Evolutionary conservation across 1,140 invertebrate species (phyloP).

Genomic region (Brachionus asplanchnoidis): DNA sequence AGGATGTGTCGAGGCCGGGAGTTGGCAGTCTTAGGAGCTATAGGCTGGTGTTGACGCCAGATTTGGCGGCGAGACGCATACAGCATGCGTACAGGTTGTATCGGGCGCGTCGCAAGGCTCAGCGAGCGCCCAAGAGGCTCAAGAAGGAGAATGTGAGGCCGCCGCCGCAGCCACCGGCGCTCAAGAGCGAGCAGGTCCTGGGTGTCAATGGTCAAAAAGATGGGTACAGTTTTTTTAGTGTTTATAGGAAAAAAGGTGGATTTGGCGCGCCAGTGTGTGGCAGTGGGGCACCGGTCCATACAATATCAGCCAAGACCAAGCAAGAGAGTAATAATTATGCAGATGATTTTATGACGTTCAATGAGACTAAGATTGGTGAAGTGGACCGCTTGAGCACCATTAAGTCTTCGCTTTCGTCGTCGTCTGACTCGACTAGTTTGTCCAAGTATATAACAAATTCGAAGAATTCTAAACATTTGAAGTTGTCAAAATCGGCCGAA

Average conservation of each 20-base stretch:
- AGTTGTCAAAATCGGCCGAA: background rate
- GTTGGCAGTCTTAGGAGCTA: background rate
- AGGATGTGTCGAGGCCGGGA: background rate
- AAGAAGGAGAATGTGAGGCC: background rate
- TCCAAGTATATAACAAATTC: constrained; percentile 24
- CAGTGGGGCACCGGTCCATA: background rate
- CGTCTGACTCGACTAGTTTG: constrained; percentile 7
- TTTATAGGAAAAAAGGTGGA: background rate
- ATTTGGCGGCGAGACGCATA: constrained; percentile 9
- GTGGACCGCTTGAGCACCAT: background rate
- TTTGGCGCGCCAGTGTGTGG: background rate
- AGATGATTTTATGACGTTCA: constrained; percentile 20
- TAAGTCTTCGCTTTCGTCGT: background rate
- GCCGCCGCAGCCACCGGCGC: no score
- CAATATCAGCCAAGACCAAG: background rate
- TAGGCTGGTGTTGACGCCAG: background rate
- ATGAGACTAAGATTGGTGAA: background rate
- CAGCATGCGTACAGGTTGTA: constrained; percentile 20
- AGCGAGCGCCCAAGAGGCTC: background rate
- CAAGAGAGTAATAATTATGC: background rate
- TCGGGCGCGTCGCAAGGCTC: background rate
- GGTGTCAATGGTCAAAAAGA: background rate
- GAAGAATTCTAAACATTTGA: background rate
- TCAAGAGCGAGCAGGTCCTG: background rate
- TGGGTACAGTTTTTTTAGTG: background rate